Base-by-base conservation (phyloP, 1,140 invertebrate species). In the Papilio xuthus region DNA sequence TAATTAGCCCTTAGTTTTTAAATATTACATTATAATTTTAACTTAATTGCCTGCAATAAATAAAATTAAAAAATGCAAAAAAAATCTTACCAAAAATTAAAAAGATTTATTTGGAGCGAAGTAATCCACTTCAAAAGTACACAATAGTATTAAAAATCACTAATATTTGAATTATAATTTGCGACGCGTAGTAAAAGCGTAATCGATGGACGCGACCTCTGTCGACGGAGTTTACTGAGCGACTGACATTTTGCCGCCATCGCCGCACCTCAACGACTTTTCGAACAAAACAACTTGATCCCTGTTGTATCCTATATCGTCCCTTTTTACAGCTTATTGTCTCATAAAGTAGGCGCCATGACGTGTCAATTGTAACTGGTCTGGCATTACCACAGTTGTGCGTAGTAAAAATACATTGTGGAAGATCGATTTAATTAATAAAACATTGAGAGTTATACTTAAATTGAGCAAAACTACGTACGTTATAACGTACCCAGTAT, bases 241-340 rank as follows among this genome's bases (percentile, higher is more conserved):
- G 87, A 92, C 91, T 92, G 85, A 71, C 83, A 80, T 77, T 84
- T 69, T 78, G 44, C 67, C 73, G 77, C 79, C 56, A 81, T 71
- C 80, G 78, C 74, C 84, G 84, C 79, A 85, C 88, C 84, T 88
- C 87, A 89, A 90, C 85, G 88, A 84, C 82, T 90, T 84, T 88
- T 88, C 82, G 83, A 82, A 83, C 80, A 83, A 79, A 75, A 79
- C 70, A 78, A 47, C 71, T 72, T 83, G 85, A 81, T 74, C 84
- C 81, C 81, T 81, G 44, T 69, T 77, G 42, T 41, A 77, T 60
- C 32, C 53, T 77, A 67, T 78, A 70, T 74, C 67, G 60, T 80
- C 84, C 81, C 80, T 80, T 85, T 69, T 75, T 32, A 73, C 72
- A 53, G 72, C 67, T 71, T 69, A 78, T 71, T 73, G 20, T 73